Percentiles rank a stretch among this genome's conserved stretches.
Conservation (phyloP, 2,888 invertebrate genomes). For the Luperina testacea region DNA sequence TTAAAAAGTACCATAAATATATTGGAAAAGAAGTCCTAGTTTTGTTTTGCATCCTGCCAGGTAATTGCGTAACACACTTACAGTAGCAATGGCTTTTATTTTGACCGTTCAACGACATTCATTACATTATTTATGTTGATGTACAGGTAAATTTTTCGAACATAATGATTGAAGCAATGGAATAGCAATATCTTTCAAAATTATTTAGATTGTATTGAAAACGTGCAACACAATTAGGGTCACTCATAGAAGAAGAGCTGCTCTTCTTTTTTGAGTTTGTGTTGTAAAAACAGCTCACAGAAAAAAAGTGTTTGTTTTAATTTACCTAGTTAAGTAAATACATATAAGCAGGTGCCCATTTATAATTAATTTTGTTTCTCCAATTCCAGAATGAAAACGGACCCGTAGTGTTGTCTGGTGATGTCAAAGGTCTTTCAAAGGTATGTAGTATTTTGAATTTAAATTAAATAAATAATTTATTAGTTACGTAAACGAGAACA, state of each 20-base stretch:
- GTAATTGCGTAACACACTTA: too few relatives aligned
- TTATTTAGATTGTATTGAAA: not conserved
- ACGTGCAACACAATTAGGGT: too few relatives aligned
- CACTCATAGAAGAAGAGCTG: too few relatives aligned
- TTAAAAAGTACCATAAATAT: not conserved
- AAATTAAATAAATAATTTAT: conserved; percentile 3
- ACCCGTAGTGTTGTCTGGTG: conserved; percentile 95
- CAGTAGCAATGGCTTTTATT: not conserved
- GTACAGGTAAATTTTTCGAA: not conserved
- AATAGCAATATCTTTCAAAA: not conserved
- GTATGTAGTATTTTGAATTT: conserved; percentile 84
- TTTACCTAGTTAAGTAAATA: too few relatives aligned
- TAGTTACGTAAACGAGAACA: not conserved
- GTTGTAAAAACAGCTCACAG: not conserved
- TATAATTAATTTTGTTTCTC: conserved; percentile 4
- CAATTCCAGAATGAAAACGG: conserved; percentile 89
- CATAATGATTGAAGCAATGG: not conserved
- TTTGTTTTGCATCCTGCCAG: not conserved
- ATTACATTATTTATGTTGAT: not conserved
- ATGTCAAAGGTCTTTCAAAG: conserved; percentile 93
- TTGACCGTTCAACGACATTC: not conserved
- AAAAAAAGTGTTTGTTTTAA: not conserved
- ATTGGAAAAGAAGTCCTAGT: not conserved
- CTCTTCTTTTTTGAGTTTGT: not conserved
- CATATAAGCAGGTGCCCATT: not conserved